These are phyloP conservation scores for Crambe crambe DNA, from an alignment of 37 sponge, comb jelly and placozoan species.

Conservation along the genomic window DNA sequence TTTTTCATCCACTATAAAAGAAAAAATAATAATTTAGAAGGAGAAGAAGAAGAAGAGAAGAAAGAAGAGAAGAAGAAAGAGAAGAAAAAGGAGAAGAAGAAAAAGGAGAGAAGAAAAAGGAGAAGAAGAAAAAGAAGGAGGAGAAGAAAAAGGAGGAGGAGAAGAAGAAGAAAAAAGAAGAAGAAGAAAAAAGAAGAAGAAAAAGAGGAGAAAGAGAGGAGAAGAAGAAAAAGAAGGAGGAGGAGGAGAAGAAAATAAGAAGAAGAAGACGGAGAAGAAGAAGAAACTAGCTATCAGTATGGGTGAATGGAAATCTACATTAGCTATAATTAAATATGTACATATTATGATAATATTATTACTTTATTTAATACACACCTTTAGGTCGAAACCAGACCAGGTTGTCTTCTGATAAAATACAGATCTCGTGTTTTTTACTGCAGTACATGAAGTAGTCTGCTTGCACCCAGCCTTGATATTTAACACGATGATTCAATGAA, in stretches of 20 bases:
- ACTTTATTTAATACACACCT: too few relatives aligned
- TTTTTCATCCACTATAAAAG: too few relatives aligned
- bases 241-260: not conserved
- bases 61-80: constrained; percentile 39
- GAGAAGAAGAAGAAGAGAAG: not conserved
- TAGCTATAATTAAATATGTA: too few relatives aligned
- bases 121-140: constrained; percentile 20
- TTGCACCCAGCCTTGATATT: too few relatives aligned
- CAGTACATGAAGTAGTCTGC: too few relatives aligned
- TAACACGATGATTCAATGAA: too few relatives aligned
- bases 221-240: constrained; percentile 2
- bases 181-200: not conserved
- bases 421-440: too few relatives aligned
- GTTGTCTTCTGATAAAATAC: too few relatives aligned
- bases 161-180: not conserved
- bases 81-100: not conserved
- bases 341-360: too few relatives aligned
- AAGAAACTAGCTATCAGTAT: not conserved
- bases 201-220: not conserved
- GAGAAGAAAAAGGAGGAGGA: not conserved
- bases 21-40: too few relatives aligned
- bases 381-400: too few relatives aligned
- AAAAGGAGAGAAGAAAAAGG: constrained; percentile 5
- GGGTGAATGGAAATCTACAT: not conserved
- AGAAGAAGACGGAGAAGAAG: not conserved